These are phyloP conservation scores for Exephanes ischioxanthus DNA, from an alignment of 2,888 invertebrate genomes.

Conservation along the genomic window DNA sequence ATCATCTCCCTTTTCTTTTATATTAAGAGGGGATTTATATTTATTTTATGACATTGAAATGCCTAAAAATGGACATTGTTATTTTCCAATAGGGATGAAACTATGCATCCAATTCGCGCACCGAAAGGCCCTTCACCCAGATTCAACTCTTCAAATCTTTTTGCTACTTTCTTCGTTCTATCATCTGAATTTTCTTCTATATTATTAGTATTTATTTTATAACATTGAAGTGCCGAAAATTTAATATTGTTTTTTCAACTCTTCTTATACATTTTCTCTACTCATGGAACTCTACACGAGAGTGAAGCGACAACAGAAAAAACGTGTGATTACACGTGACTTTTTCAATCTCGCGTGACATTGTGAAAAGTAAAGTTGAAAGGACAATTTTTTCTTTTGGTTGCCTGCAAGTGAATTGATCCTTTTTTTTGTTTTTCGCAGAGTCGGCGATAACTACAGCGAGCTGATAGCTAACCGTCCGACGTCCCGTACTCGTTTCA, in stretches of 20 bases:
- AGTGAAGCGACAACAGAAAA: background rate
- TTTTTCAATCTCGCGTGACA: background rate
- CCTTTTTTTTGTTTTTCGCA: background rate
- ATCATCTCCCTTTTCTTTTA: background rate
- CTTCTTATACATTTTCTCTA: background rate
- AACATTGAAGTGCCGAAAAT: background rate
- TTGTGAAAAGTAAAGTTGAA: background rate
- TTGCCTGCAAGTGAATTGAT: too few relatives aligned
- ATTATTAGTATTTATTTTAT: background rate
- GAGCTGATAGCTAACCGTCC: background rate
- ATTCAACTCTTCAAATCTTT: background rate
- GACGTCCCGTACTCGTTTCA: background rate
- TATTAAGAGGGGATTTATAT: background rate
- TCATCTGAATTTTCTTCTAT: background rate
- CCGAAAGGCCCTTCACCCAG: background rate
- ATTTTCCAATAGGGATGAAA: slow-evolving; percentile 58
- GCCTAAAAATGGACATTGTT: background rate
- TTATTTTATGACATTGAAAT: background rate
- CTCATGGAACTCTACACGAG: background rate
- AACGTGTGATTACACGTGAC: background rate
- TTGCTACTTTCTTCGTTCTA: background rate
- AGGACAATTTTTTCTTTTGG: background rate
- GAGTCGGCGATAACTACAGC: background rate
- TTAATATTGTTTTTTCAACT: background rate
- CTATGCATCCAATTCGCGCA: slow-evolving; percentile 2